These are phyloP conservation scores for Bombus affinis DNA, from an alignment of 1,140 invertebrate genomes.

Conservation along the genomic window DNA sequence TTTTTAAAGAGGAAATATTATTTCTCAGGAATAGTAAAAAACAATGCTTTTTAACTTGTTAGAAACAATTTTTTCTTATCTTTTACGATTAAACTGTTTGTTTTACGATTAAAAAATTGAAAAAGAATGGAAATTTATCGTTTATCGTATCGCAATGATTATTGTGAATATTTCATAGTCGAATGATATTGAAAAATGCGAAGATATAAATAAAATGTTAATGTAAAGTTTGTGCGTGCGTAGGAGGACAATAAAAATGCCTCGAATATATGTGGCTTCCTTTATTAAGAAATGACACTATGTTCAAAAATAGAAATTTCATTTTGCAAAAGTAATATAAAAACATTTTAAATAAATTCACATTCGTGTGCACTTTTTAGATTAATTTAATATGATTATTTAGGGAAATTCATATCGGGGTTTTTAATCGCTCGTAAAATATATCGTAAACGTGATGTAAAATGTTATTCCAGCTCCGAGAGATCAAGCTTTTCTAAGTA, in stretches of 20 bases:
- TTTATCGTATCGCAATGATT: neutral
- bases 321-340: neutral
- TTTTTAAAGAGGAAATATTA: neutral
- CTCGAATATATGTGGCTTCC: neutral
- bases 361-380: neutral
- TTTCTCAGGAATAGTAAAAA: neutral
- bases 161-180: neutral
- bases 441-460: neutral
- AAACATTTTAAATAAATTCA: neutral
- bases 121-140: neutral
- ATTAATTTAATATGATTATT: neutral
- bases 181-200: neutral
- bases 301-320: neutral
- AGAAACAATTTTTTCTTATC: neutral
- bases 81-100: neutral
- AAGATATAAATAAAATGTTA: neutral
- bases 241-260: neutral
- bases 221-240: neutral
- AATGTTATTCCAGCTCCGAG: too few species aligned
- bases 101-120: neutral
- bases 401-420: neutral
- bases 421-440: neutral
- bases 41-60: too few species aligned
- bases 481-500: too few species aligned
- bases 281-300: neutral